Evolutionary conservation across 1,140 invertebrate species (phyloP).

Genomic region (Penaeus vannamei): DNA sequence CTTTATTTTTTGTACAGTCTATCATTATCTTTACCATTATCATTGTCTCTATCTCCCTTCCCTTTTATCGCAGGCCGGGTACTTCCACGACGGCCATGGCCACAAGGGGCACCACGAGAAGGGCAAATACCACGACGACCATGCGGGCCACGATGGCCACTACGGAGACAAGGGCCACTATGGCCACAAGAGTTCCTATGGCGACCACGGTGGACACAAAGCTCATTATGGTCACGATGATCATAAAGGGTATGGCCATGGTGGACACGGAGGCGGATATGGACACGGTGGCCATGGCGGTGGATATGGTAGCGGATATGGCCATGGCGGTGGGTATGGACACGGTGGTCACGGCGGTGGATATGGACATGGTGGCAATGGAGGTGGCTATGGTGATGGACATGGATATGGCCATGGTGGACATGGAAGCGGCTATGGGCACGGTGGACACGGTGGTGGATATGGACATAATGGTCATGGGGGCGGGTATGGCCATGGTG

Average conservation of each 20-base stretch:
- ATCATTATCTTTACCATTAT: no score
- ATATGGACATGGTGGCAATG: not conserved
- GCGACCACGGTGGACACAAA: conserved; percentile 56
- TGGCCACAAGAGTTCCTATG: conserved; percentile 50
- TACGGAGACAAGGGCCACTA: conserved; percentile 53
- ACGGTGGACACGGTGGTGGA: conserved; percentile 16
- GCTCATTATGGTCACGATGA: conserved; percentile 58
- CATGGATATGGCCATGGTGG: conserved; percentile 12
- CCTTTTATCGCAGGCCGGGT: conserved; percentile 3
- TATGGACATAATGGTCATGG: not conserved
- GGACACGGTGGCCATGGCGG: no score
- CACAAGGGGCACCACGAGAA: not conserved
- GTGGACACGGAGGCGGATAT: no score
- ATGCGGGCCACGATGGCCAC: conserved; percentile 60
- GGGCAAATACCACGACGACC: conserved; percentile 40
- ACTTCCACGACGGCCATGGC: conserved; percentile 48
- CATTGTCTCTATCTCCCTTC: no score
- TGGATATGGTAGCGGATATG: no score
- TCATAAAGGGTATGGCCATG: conserved; percentile 48
- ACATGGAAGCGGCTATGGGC: not conserved
- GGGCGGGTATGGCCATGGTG: not conserved
- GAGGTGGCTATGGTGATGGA: not conserved
- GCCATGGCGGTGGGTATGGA: not conserved
- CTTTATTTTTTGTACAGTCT: no score
- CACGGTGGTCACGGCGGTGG: not conserved